A percentile compares a stretch with the other conserved stretches of the same genome.
These are phyloP conservation scores for Acanthopagrus latus DNA, from an alignment of 2,797 vertebrate species.

Conservation along the genomic window DNA sequence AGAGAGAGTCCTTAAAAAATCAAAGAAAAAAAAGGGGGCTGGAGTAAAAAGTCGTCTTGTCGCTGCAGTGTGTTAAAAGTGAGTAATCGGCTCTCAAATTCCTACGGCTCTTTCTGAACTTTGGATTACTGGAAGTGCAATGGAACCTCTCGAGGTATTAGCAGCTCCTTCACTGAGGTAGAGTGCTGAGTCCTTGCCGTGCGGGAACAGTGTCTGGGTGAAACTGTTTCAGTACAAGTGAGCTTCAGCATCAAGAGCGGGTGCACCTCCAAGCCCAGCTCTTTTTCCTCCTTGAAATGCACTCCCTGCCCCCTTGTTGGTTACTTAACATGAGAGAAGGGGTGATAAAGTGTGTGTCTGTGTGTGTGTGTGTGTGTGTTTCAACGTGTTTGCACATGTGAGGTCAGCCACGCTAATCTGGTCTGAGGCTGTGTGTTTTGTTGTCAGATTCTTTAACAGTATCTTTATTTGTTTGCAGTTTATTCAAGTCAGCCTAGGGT, in stretches of 20 bases:
- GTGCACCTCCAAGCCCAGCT: conserved; percentile 18
- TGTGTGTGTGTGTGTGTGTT: conserved; percentile 1
- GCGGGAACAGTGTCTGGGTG: conserved; percentile 31
- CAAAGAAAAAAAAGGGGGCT: conserved; percentile 14
- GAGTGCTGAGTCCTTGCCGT: conserved; percentile 51
- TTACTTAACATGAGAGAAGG: conserved; percentile 41
- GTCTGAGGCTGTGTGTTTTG: neutral
- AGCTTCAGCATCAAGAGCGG: conserved; percentile 49
- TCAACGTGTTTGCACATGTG: neutral
- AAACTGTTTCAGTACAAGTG: conserved; percentile 44
- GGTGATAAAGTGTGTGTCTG: neutral
- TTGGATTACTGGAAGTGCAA: conserved; percentile 63
- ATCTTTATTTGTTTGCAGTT: neutral
- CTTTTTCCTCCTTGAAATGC: conserved; percentile 30
- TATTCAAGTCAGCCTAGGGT: neutral
- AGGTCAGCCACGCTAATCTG: conserved; percentile 1
- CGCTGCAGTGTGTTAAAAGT: conserved; percentile 34
- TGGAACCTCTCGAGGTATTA: conserved; percentile 62
- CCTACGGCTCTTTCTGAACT: conserved; percentile 67
- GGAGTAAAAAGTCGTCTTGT: conserved; percentile 29
- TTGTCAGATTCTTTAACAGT: neutral
- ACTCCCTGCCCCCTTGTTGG: conserved; percentile 51
- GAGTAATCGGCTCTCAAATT: conserved; percentile 80
- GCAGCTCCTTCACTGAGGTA: conserved; percentile 45
- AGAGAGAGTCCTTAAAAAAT: conserved; percentile 9